A percentile compares a stretch with the other conserved stretches of the same genome.
These are phyloP conservation scores for Amazona finschi DNA, from an alignment of 2,797 vertebrate genomes.

Conservation along the genomic window DNA sequence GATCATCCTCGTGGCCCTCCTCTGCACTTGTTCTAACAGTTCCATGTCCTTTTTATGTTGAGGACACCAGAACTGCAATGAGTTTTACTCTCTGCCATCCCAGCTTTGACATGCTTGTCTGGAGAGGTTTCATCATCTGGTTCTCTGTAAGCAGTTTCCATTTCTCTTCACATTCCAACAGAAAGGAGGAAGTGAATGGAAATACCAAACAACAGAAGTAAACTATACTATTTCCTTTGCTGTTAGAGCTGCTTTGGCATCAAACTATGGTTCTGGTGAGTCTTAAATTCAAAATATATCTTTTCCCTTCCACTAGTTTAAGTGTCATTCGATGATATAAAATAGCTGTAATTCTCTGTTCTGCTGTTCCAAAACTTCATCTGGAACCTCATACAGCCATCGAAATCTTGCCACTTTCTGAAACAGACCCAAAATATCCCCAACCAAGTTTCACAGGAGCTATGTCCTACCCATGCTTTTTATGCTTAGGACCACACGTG, in stretches of 20 bases:
- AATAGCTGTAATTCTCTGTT: not conserved
- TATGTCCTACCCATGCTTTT: not conserved
- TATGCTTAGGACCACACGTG: accelerated
- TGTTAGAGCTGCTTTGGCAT: not conserved
- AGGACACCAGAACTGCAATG: not conserved
- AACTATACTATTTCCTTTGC: not conserved
- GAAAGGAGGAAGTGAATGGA: not conserved
- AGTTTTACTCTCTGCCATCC: not conserved
- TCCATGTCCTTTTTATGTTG: too few relatives aligned
- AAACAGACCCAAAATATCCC: not conserved
- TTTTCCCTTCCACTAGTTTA: not conserved
- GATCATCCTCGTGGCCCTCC: too few relatives aligned
- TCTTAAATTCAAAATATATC: not conserved
- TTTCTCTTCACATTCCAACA: not conserved
- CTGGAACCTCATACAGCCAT: not conserved
- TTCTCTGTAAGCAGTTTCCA: not conserved
- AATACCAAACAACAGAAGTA: not conserved
- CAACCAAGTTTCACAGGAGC: not conserved
- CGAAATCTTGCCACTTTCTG: not conserved
- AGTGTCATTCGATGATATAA: not conserved
- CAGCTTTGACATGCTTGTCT: not conserved
- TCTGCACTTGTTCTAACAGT: too few relatives aligned
- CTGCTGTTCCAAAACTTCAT: not conserved
- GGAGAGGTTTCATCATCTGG: not conserved
- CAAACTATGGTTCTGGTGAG: not conserved